Base-by-base conservation (phyloP, 1,140 invertebrate genomes). In the Bombus waltoni region DNA sequence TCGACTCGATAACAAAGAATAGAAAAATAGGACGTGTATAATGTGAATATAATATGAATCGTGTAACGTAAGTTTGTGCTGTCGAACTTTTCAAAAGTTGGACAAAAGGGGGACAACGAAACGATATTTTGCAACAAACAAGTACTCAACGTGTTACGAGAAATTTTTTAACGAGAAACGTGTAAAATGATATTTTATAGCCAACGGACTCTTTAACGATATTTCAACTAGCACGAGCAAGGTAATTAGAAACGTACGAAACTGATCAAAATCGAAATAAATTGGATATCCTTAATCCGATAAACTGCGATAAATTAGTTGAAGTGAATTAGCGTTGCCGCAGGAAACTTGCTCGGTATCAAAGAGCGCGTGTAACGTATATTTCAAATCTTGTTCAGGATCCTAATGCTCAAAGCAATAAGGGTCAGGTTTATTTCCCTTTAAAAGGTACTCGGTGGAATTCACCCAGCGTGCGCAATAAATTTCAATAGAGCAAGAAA, bases 331-430 rank as follows among this genome's bases (percentile, higher is more conserved):
- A 73, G 1, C n/a, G 47, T 38, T 57, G 44, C 22, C n/a, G 32
- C 6, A 1, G 13, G 74, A 59, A 38, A 28, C 15, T 76, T 32
- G 59, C 11, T 62, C 32, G 3, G 42, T 62, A 44, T 65, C 57
- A 10, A 62, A 42, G 15, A 11, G 15, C 25, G 35, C 18, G n/a
- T 32, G 28, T 35, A 47, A 10, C 44, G 35, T 35, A 62, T 77
- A 65, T 77, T 77, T 77, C 38, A 65, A 77, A 62, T 59, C 74
- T 59, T 28, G 5, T 59, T 59, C 74, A 1, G 15, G 57, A 18
- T 62, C 75, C 57, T 77, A 77, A 47, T 80, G 78, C 35, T 53
- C 35, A 25, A 70, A n/a, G 78, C 78, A 70, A 80, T 70, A 70
- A 80, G 35, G 35, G 78, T 47, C 25, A 80, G 59, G 44, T 70